A percentile compares a stretch with the other conserved stretches of the same genome.
These are phyloP conservation scores for Lacerta viridis DNA, from an alignment of 2,797 vertebrate species.

Conservation along the genomic window DNA sequence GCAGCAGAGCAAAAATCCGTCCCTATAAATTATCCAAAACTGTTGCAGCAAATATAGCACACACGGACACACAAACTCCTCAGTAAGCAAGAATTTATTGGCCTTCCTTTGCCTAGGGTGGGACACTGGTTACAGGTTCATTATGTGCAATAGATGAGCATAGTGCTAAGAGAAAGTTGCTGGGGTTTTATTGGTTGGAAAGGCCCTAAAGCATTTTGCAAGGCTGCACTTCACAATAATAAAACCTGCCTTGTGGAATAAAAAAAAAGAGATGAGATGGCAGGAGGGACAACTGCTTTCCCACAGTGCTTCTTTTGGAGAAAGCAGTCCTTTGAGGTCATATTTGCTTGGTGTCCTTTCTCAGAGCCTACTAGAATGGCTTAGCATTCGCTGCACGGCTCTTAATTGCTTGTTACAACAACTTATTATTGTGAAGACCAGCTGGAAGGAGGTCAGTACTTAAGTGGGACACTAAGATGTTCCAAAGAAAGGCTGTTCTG, in stretches of 20 bases:
- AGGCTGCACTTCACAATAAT: background rate
- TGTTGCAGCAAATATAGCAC: too few relatives aligned
- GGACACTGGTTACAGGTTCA: background rate
- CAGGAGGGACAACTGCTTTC: background rate
- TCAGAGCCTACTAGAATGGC: rapidly evolving
- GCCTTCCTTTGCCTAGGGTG: background rate
- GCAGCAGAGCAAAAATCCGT: too few relatives aligned
- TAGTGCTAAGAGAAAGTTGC: background rate
- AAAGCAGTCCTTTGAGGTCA: background rate
- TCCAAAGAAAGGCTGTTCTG: background rate
- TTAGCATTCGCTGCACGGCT: background rate
- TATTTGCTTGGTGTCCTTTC: background rate
- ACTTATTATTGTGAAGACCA: conserved; percentile 8
- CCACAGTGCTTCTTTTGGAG: background rate
- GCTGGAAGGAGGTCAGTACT: conserved; percentile 7
- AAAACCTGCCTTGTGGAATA: background rate
- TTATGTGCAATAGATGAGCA: too few relatives aligned
- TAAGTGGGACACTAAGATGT: background rate
- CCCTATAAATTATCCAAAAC: too few relatives aligned
- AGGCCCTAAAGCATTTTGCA: background rate
- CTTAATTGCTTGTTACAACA: conserved; percentile 2
- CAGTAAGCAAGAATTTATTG: too few relatives aligned
- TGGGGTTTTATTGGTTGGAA: background rate
- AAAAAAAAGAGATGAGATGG: background rate
- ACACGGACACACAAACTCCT: too few relatives aligned